Evolutionary conservation across 92 coral and sea anemone species (phyloP).

Genomic region (Pocillopora meandrina): DNA sequence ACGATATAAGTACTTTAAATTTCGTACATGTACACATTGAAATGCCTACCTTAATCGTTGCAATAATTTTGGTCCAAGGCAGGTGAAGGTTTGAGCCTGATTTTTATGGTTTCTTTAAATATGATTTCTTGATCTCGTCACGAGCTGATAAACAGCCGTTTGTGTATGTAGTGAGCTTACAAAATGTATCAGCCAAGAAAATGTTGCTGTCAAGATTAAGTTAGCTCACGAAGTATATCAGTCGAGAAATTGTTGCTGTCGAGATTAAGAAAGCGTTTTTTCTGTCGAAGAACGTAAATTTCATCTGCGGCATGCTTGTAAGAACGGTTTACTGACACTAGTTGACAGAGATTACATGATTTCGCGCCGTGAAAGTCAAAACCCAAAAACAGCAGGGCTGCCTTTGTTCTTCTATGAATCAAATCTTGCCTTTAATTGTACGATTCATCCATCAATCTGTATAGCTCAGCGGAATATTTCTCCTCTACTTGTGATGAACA

Average conservation of each 20-base stretch:
- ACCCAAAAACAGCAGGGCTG: not conserved
- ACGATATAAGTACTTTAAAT: not conserved
- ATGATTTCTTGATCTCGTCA: not conserved
- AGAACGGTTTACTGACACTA: not conserved
- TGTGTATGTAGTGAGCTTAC: not conserved
- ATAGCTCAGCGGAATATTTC: not conserved
- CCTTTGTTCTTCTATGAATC: not conserved
- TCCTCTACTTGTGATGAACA: not conserved
- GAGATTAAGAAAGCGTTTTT: too few species aligned
- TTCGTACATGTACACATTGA: conserved; percentile 19
- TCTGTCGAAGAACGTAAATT: not conserved
- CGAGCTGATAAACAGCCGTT: not conserved
- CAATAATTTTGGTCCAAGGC: not conserved
- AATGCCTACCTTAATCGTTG: conserved; percentile 14
- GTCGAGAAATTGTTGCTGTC: too few species aligned
- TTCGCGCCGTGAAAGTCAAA: conserved; percentile 30
- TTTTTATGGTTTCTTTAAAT: too few species aligned
- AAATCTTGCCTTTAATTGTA: not conserved
- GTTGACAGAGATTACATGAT: conserved; percentile 13
- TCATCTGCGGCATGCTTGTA: not conserved
- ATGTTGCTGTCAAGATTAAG: not conserved
- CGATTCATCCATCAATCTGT: not conserved
- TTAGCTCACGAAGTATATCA: not conserved
- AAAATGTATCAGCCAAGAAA: not conserved
- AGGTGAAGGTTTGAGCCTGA: conserved; percentile 1